Percentiles rank a stretch among this genome's conserved stretches.
phyloP scores from a whole-genome alignment of 2,888 invertebrate genomes.

The Podotricha telesiphe region DNA sequence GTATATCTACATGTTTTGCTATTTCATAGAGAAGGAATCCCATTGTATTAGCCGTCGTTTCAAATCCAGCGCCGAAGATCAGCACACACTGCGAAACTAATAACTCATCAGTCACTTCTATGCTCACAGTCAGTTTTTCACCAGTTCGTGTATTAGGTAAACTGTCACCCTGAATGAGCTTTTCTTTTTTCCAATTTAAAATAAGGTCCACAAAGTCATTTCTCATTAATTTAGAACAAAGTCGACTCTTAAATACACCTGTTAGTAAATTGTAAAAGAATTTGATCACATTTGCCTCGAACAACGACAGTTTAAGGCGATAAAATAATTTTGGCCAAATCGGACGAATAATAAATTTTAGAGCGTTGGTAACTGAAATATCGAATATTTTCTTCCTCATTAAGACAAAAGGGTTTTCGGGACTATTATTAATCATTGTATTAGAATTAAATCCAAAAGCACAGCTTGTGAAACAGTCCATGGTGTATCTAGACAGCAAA shows the following conservation, averaged over 20 bases:
- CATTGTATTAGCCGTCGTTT: constrained; percentile 59
- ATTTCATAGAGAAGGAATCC: constrained; percentile 58
- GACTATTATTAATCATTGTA: constrained; percentile 51
- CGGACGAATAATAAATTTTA: constrained; percentile 50
- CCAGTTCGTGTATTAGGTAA: constrained; percentile 52
- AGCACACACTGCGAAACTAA: constrained; percentile 79
- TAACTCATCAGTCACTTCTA: constrained; percentile 67
- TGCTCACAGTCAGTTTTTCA: constrained; percentile 45
- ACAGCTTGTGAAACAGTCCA: constrained; percentile 63
- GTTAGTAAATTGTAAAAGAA: constrained; percentile 56
- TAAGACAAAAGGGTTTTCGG: constrained; percentile 53
- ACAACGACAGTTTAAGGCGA: constrained; percentile 51
- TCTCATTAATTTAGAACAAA: constrained; percentile 52
- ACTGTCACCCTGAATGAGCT: constrained; percentile 56
- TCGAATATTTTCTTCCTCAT: constrained; percentile 57
- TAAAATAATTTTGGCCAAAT: constrained; percentile 66
- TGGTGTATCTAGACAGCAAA: constrained; percentile 58
- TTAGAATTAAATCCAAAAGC: constrained; percentile 63
- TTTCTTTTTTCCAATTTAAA: constrained; percentile 54
- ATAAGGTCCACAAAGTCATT: constrained; percentile 65
- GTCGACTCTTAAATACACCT: constrained; percentile 54
- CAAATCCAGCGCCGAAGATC: constrained; percentile 71
- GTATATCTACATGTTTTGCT: constrained; percentile 54
- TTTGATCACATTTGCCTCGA: constrained; percentile 50
- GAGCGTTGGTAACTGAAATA: constrained; percentile 48